Percentiles rank a stretch among this genome's conserved stretches.
phyloP scores from a whole-genome alignment of 2,113 vertebrate genomes.

The Phaethon lepturus region DNA sequence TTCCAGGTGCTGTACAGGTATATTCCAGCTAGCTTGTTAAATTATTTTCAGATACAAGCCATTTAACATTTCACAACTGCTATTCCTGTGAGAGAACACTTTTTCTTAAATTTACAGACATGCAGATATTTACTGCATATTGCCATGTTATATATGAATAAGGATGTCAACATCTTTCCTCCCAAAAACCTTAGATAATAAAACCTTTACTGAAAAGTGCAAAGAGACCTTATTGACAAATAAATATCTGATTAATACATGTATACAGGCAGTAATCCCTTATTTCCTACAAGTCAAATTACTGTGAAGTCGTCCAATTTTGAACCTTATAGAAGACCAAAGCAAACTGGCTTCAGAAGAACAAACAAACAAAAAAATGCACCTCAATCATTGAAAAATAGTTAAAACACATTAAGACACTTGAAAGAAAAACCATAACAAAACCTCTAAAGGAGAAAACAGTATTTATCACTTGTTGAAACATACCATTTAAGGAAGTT shows the following conservation, averaged over 20 bases:
- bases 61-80: neutral
- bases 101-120: neutral
- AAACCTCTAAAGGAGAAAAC: neutral
- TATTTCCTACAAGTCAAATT: neutral
- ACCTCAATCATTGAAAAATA: neutral
- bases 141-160: neutral
- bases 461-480: neutral
- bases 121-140: neutral
- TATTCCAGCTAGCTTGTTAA: neutral
- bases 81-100: neutral
- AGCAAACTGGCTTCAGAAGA: neutral
- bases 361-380: neutral
- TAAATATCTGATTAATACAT: neutral
- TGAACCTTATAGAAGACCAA: neutral
- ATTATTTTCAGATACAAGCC: neutral
- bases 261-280: neutral
- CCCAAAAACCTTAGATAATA: neutral
- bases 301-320: neutral
- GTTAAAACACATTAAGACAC: neutral
- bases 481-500: neutral
- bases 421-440: neutral
- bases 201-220: neutral
- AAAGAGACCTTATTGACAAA: neutral
- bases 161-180: neutral
- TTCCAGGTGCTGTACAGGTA: neutral